Percentiles rank a stretch among this genome's conserved stretches.
These are phyloP conservation scores for Sphaeramia orbicularis DNA, from an alignment of 2,797 vertebrate species.

Conservation along the genomic window DNA sequence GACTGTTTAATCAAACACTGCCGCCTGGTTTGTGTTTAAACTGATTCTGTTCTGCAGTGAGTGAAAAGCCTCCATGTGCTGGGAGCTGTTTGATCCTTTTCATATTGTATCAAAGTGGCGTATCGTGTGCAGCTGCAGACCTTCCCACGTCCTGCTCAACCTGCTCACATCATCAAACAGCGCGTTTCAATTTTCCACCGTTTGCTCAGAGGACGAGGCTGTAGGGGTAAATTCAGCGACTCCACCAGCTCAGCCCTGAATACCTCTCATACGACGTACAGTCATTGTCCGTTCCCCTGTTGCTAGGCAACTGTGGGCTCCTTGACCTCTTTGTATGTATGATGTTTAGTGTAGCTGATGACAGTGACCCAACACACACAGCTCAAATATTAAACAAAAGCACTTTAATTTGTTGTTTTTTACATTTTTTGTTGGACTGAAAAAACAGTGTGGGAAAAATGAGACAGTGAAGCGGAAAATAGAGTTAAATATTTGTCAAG, in stretches of 20 bases:
- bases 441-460: too few species aligned
- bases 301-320: slow-evolving; percentile 65
- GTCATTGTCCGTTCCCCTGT: slow-evolving; percentile 52
- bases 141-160: slow-evolving; percentile 19
- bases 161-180: slow-evolving; percentile 2
- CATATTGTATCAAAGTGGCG: neutral
- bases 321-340: slow-evolving; percentile 39
- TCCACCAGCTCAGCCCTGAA: slow-evolving; percentile 3
- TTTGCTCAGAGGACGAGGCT: slow-evolving; percentile 12
- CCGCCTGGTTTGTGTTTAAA: too few species aligned
- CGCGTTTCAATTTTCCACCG: slow-evolving; percentile 13
- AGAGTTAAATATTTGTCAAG: too few species aligned
- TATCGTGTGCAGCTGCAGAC: slow-evolving; percentile 25
- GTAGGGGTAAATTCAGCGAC: neutral
- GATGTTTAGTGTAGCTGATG: slow-evolving; percentile 8
- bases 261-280: slow-evolving; percentile 10
- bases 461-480: too few species aligned
- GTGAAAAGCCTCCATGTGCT: neutral
- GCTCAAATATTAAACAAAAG: slow-evolving; percentile 1
- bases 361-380: neutral
- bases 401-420: too few species aligned
- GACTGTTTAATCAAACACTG: too few species aligned
- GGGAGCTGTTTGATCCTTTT: slow-evolving; percentile 1
- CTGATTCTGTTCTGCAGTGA: too few species aligned
- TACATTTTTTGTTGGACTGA: too few species aligned